phyloP scores from a whole-genome alignment of 2,797 vertebrate species.

The Ctenopoma kingsleyae region DNA sequence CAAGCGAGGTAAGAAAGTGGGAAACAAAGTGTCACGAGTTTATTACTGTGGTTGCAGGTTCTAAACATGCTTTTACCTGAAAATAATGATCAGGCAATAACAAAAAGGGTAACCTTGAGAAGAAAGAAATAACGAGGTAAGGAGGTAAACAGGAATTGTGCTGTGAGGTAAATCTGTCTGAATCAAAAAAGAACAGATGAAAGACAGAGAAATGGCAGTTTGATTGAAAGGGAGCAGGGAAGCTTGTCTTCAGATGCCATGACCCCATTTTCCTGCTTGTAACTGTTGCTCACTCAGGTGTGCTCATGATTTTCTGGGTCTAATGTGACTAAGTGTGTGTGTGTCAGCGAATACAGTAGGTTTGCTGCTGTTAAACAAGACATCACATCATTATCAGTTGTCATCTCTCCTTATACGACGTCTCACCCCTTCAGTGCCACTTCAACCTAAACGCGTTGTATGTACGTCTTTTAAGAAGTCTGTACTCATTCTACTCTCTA shows the following conservation, averaged over 20 bases:
- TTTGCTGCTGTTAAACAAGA: slow-evolving; percentile 28
- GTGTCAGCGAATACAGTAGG: slow-evolving; percentile 5
- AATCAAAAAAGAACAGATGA: slow-evolving; percentile 24
- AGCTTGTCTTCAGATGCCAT: slow-evolving; percentile 54
- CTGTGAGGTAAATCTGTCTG: slow-evolving; percentile 22
- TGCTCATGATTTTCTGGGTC: slow-evolving; percentile 38
- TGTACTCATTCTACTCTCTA: not conserved
- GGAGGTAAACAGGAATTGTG: slow-evolving; percentile 3
- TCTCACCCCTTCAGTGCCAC: slow-evolving; percentile 12
- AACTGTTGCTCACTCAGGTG: slow-evolving; percentile 58
- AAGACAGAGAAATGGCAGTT: slow-evolving; percentile 39
- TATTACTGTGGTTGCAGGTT: slow-evolving; percentile 16
- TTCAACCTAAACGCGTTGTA: slow-evolving; percentile 11
- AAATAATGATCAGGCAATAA: slow-evolving; percentile 17
- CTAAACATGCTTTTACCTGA: slow-evolving; percentile 25
- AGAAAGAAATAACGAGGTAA: slow-evolving; percentile 1
- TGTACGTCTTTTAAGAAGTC: not conserved
- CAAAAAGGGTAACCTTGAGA: slow-evolving; percentile 19
- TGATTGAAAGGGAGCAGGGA: slow-evolving; percentile 60
- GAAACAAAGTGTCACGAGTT: slow-evolving; percentile 41
- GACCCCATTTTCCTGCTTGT: slow-evolving; percentile 63
- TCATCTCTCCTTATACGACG: slow-evolving; percentile 13
- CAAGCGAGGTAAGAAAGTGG: not conserved
- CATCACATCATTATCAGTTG: slow-evolving; percentile 33
- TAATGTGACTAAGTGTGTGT: slow-evolving; percentile 15